Conservation (phyloP, 1,140 invertebrate species). For the Amyelois transitella region DNA sequence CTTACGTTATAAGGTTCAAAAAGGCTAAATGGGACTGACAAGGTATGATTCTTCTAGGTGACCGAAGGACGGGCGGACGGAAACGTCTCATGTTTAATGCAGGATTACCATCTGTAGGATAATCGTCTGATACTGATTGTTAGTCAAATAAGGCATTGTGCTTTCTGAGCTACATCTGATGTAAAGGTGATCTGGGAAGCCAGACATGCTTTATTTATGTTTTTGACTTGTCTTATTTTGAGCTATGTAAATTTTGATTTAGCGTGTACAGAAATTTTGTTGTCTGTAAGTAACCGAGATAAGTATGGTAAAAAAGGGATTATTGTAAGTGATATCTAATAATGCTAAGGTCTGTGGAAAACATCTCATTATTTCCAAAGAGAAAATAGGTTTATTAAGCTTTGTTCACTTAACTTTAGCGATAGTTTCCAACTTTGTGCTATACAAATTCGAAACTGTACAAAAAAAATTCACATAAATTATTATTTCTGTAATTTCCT, state of each 20-base stretch:
- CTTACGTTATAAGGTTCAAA: neutral
- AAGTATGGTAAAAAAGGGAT: too few relatives aligned
- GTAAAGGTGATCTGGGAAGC: neutral
- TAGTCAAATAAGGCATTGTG: constrained; percentile 68
- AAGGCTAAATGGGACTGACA: neutral
- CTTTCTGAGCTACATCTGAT: neutral
- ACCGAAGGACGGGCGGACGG: constrained; percentile 21
- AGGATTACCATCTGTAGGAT: constrained; percentile 31
- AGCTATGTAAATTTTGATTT: neutral
- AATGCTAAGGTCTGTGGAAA: too few relatives aligned
- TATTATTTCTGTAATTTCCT: too few relatives aligned
- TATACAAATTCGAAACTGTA: too few relatives aligned
- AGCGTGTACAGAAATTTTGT: too few relatives aligned
- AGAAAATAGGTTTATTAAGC: too few relatives aligned
- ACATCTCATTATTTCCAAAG: too few relatives aligned
- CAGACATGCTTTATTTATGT: neutral
- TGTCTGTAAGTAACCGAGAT: too few relatives aligned
- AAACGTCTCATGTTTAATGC: constrained; percentile 59
- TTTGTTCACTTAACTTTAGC: too few relatives aligned
- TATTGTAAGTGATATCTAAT: too few relatives aligned
- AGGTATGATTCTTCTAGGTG: neutral
- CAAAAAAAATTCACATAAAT: too few relatives aligned
- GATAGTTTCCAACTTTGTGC: too few relatives aligned
- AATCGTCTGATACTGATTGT: constrained; percentile 60
- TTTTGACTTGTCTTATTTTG: neutral